Evolutionary conservation across 30 jellyfish, hydroid and myxozoan species (phyloP), one percentile per base, ranked within the genome.

Genomic region (Hydractinia echinata): DNA sequence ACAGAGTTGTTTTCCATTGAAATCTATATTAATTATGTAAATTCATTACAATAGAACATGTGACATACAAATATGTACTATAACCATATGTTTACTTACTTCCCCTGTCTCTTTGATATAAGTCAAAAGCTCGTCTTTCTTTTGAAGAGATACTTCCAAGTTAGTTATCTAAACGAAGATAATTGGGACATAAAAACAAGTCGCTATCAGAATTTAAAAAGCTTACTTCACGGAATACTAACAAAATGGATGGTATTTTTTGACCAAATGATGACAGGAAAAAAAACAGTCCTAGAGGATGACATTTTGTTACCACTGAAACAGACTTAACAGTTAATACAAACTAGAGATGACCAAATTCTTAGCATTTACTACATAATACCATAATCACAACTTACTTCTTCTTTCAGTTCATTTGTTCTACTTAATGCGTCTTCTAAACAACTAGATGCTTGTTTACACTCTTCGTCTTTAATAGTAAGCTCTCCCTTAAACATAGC

Each of bases 381-480:
- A 30, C 44, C 44, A 30, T 30, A 13, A 11, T n/a, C 1, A 2
- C 21, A 18, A 18, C 61, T 74, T 55, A 90, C 97, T 84, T 90
- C 96, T 7, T 72, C 79, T 71, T 85, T 90, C 8, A 90, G 66
- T 21, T 90, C 97, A 66, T 86, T 90, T 14, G 97, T 90, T 71
- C 84, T 82, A 19, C 64, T 83, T 83, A 90, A 30, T 11, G 97
- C 97, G 69, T 90, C 97, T 73, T 90, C 97, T 18, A 90, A 68
- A 69, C 91, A 90, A 13, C 82, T 71, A 18, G 97, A 82, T 4
- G 88, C 95, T 56, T 85, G 79, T 79, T 83, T 74, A 62, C 94
- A 90, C 81, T 90, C 97, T 44, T 86, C 85, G 16, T 90, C 97
- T 56, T 90, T 90, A 68, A 90, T 51, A 13, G 97, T 77, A 20